Evolutionary conservation across 2,888 invertebrate species (phyloP), one percentile per base, ranked within the genome.

Genomic region (Tipula helvola): DNA sequence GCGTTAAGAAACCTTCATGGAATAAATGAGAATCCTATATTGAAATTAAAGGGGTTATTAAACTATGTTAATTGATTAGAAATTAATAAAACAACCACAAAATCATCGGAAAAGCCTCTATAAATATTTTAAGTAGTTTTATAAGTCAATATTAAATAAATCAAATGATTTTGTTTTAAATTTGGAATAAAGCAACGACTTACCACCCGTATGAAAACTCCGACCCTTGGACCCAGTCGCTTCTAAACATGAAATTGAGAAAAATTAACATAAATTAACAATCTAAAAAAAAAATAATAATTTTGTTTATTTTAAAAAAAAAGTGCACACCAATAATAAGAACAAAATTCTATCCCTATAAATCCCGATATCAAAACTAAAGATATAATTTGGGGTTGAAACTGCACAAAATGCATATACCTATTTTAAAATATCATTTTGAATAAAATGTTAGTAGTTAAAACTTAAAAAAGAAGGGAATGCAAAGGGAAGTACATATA

Each of bases 131-230:
- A 39, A 7, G 3, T 39, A 39, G 39, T 39, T 39, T 7, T 52
- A 16, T 52, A 52, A 52, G 16, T 52, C 52, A 71, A 28, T 71
- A 28, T 71, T 28, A 71, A 71, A 71, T 71, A 71, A 71, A 71
- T 28, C 71, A 71, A 71, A 28, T 28, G 18, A 28, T 28, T 71
- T 52, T 71, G 7, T 71, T 71, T 71, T 71, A 10, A 71, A 71
- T 71, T 71, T 71, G 71, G 71, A 71, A 71, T 71, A 71, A 71
- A 71, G 71, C 71, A 71, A 71, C 71, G 71, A 71, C 71, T 71
- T 71, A 71, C 71, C 71, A 71, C 71, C 71, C 71, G 28, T 71
- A 71, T 71, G 71, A 71, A 71, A 71, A 71, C 71, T 71, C 71
- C 71, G 71, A 71, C 71, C 71, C 71, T 28, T 71, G 71, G 71